A percentile compares a stretch with the other conserved stretches of the same genome.
phyloP scores from a whole-genome alignment of 2,888 invertebrate genomes.

The Dynastes maya region DNA sequence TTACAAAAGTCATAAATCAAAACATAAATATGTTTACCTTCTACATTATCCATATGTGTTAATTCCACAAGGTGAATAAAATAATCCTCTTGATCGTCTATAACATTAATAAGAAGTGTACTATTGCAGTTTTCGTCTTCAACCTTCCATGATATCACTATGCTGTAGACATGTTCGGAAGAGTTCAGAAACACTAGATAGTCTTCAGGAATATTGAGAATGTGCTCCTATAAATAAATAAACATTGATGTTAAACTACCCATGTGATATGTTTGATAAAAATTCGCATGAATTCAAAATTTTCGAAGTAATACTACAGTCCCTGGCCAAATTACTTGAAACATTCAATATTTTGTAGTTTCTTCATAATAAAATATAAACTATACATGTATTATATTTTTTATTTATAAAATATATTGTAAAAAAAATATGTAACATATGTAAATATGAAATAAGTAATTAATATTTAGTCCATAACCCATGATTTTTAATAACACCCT shows the following conservation, averaged over 20 bases:
- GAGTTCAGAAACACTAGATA: conserved; percentile 9
- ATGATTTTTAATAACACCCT: no score
- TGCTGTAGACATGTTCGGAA: background rate
- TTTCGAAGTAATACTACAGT: background rate
- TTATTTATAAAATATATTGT: no score
- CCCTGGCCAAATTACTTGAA: no score
- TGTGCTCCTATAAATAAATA: conserved; percentile 28
- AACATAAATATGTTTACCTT: conserved; percentile 1
- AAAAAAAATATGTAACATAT: no score
- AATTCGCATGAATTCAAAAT: background rate
- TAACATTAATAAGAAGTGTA: background rate
- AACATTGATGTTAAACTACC: background rate
- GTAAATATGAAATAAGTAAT: no score
- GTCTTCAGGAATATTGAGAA: conserved; percentile 10
- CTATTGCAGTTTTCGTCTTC: background rate
- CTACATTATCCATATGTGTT: conserved; percentile 6
- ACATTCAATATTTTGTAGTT: no score
- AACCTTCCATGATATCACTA: conserved; percentile 24
- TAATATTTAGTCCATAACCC: no score
- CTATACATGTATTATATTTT: no score
- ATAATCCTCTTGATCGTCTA: conserved; percentile 5
- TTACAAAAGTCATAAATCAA: background rate
- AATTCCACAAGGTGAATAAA: conserved; percentile 26
- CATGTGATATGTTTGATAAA: no score
- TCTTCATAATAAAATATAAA: no score